These are phyloP conservation scores for Pteronotus mesoamericanus DNA, from an alignment of 2,797 vertebrate genomes.

Conservation along the genomic window DNA sequence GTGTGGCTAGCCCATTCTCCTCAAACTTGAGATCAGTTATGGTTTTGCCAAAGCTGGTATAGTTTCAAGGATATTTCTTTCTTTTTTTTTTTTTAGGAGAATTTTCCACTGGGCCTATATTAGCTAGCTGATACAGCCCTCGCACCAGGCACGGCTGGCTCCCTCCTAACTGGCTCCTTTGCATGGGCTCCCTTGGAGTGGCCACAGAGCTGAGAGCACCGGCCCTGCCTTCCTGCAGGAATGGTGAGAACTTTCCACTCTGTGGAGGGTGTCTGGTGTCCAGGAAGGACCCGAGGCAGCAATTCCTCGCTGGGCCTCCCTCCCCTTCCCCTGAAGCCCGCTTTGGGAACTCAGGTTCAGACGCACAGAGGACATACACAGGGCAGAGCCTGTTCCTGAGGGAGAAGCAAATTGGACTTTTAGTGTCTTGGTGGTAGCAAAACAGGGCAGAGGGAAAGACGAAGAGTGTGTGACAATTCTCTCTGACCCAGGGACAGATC, in stretches of 20 bases:
- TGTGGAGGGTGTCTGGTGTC: not conserved
- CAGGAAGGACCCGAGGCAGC: not conserved
- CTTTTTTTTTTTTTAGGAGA: not conserved
- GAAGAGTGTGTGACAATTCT: not conserved
- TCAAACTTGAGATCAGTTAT: not conserved
- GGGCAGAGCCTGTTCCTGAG: not conserved
- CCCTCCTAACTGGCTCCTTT: not conserved
- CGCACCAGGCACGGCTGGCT: not conserved
- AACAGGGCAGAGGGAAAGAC: not conserved
- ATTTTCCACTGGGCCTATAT: not conserved
- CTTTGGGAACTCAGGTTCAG: not conserved
- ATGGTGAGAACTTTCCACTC: not conserved
- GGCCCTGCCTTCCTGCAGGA: not conserved
- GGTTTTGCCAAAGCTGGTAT: not conserved
- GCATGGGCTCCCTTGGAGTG: not conserved
- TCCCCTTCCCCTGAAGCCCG: not conserved
- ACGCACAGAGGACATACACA: not conserved
- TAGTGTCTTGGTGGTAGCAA: not conserved
- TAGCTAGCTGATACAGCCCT: not conserved
- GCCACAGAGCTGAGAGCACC: not conserved
- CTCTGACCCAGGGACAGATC: not conserved
- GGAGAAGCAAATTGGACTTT: not conserved
- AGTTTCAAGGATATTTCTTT: not conserved
- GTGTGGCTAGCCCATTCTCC: not conserved
- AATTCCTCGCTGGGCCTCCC: not conserved